Conservation (phyloP, 92 coral and sea anemone genomes). For the Ricordea florida region DNA sequence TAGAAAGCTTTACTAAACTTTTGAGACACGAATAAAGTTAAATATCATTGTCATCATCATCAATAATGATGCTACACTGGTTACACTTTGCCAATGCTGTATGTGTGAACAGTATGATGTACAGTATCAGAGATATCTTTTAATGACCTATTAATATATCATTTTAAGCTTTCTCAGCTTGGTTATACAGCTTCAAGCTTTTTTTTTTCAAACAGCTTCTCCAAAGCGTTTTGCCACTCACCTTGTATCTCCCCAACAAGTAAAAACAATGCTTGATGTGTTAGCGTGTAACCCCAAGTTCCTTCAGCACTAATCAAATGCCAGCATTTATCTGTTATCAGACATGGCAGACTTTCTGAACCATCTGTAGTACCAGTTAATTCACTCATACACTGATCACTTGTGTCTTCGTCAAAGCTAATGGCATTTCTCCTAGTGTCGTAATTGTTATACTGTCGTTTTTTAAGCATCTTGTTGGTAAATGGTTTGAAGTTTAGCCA, state of each 20-base stretch:
- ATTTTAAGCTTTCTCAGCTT: too few species aligned
- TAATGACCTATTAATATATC: too few species aligned
- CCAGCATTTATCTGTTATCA: conserved; percentile 76
- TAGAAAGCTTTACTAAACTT: too few species aligned
- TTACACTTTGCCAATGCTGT: too few species aligned
- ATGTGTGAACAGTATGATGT: too few species aligned
- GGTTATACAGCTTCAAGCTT: too few species aligned
- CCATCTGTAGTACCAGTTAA: conserved; percentile 66
- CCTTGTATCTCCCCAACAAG: conserved; percentile 82
- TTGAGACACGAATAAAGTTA: too few species aligned
- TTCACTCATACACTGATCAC: conserved; percentile 75
- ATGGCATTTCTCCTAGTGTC: conserved; percentile 55
- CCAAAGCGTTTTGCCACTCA: not conserved
- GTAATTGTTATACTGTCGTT: conserved; percentile 33
- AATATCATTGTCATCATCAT: too few species aligned
- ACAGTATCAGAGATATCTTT: too few species aligned
- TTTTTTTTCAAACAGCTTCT: too few species aligned
- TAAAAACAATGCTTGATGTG: conserved; percentile 83
- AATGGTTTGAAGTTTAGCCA: conserved; percentile 83
- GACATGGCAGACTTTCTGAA: conserved; percentile 46
- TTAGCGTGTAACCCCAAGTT: conserved; percentile 73
- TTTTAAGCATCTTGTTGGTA: conserved; percentile 1
- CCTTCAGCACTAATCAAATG: conserved; percentile 62
- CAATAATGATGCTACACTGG: too few species aligned
- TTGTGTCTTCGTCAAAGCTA: conserved; percentile 70